These are phyloP conservation scores for Mayetiola destructor DNA, from an alignment of 2,888 invertebrate genomes.

Conservation along the genomic window DNA sequence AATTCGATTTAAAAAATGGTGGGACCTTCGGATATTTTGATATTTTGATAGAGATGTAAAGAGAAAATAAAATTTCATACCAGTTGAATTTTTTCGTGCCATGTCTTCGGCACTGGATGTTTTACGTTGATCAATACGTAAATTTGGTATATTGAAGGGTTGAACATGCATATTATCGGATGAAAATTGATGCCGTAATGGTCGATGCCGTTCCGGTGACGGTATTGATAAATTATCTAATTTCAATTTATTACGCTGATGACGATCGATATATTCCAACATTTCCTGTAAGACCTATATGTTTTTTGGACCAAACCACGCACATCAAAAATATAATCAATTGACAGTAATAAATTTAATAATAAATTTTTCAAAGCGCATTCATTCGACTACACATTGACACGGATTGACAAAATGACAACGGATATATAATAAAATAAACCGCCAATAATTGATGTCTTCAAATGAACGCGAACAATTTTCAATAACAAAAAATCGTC, in stretches of 20 bases:
- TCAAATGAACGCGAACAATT: no score
- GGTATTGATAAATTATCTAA: constrained; percentile 61
- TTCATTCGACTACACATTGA: no score
- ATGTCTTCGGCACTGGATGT: constrained; percentile 84
- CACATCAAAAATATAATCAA: background rate
- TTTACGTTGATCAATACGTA: constrained; percentile 72
- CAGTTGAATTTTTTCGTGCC: constrained; percentile 73
- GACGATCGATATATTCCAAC: constrained; percentile 76
- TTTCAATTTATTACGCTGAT: constrained; percentile 79
- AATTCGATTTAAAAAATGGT: no score
- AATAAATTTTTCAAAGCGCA: no score
- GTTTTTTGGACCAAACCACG: constrained; percentile 8
- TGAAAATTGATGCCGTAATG: constrained; percentile 65
- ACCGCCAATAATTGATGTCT: background rate
- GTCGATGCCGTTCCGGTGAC: constrained; percentile 61
- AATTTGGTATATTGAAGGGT: constrained; percentile 76
- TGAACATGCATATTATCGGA: constrained; percentile 75
- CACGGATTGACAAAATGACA: no score
- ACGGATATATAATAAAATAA: constrained; percentile 9
- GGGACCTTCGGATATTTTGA: no score
- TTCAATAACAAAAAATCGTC: no score
- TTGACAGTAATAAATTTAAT: no score
- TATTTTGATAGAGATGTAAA: background rate
- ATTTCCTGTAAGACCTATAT: constrained; percentile 72
- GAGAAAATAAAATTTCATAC: constrained; percentile 25